Conservation (phyloP, 2,113 vertebrate genomes). For the Myocastor coypus region DNA sequence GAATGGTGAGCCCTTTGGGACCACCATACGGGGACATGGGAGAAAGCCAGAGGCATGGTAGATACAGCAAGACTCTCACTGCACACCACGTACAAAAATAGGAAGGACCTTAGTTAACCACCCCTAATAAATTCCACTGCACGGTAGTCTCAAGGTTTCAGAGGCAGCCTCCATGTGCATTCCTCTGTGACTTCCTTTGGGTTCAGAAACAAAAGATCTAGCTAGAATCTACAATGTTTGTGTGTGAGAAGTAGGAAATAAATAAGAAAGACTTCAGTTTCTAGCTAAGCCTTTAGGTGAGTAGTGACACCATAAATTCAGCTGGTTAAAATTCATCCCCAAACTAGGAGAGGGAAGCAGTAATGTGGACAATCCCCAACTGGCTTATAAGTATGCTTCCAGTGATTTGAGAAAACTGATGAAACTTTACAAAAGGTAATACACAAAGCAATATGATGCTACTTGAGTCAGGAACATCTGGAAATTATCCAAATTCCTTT, state of each 20-base stretch:
- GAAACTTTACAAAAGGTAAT: conserved; percentile 53
- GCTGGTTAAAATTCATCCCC: background rate
- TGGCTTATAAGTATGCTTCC: conserved; percentile 8
- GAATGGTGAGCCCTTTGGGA: background rate
- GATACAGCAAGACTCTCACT: background rate
- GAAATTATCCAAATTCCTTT: conserved; percentile 38
- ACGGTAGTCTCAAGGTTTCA: background rate
- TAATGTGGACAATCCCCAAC: background rate
- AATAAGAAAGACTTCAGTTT: background rate
- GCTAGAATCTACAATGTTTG: background rate
- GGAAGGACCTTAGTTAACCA: background rate
- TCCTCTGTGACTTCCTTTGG: background rate
- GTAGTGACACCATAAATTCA: background rate
- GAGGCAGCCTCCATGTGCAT: background rate
- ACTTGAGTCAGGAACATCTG: conserved; percentile 58
- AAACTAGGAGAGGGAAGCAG: background rate
- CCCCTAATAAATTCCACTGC: background rate
- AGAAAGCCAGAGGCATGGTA: background rate
- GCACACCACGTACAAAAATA: background rate
- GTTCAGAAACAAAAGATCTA: conserved; percentile 1
- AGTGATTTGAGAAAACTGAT: conserved; percentile 33
- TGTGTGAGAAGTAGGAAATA: background rate
- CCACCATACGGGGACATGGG: fast-evolving
- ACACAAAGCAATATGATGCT: conserved; percentile 41
- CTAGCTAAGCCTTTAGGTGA: background rate